A percentile compares a stretch with the other conserved stretches of the same genome.
phyloP scores from a whole-genome alignment of 37 sponge, comb jelly and placozoan species.

The Ianthella basta region DNA sequence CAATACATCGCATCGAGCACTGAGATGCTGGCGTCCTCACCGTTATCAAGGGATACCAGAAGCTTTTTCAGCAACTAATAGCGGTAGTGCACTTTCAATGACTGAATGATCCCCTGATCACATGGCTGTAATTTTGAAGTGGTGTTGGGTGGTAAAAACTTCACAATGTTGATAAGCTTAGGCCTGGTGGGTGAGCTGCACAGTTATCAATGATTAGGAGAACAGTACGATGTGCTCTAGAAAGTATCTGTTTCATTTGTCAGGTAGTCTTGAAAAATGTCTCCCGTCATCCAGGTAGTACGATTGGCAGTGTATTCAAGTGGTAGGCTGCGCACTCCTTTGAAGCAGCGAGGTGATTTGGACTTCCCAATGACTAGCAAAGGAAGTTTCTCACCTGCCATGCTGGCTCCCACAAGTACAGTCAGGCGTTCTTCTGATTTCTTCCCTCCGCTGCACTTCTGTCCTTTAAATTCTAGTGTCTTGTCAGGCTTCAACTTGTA shows the following conservation, averaged over 20 bases:
- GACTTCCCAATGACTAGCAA: conserved; percentile 30
- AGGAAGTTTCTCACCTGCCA: conserved; percentile 22
- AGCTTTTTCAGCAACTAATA: background rate
- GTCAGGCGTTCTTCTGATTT: conserved; percentile 17
- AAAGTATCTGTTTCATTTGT: conserved; percentile 1
- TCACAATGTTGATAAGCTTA: background rate
- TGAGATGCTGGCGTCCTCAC: conserved; percentile 6
- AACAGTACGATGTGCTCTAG: background rate
- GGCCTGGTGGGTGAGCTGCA: conserved; percentile 18
- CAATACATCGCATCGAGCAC: conserved; percentile 33
- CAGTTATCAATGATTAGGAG: conserved; percentile 39
- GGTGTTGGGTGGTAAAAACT: conserved; percentile 38
- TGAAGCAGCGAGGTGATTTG: conserved; percentile 15
- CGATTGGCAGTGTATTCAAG: conserved; percentile 28
- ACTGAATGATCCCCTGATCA: conserved; percentile 35
- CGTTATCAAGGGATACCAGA: conserved; percentile 5
- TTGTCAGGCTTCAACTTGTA: conserved; percentile 25
- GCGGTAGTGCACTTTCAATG: conserved; percentile 39
- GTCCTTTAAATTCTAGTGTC: conserved; percentile 26
- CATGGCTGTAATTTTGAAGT: conserved; percentile 33
- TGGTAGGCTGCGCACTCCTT: background rate
- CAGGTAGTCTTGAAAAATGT: conserved; percentile 17
- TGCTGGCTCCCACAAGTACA: conserved; percentile 32
- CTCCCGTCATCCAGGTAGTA: conserved; percentile 41
- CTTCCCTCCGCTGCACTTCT: conserved; percentile 25